A percentile compares a stretch with the other conserved stretches of the same genome.
Evolutionary conservation across 1,140 invertebrate species (phyloP).

Genomic region (Akabosia matsudoensis): DNA sequence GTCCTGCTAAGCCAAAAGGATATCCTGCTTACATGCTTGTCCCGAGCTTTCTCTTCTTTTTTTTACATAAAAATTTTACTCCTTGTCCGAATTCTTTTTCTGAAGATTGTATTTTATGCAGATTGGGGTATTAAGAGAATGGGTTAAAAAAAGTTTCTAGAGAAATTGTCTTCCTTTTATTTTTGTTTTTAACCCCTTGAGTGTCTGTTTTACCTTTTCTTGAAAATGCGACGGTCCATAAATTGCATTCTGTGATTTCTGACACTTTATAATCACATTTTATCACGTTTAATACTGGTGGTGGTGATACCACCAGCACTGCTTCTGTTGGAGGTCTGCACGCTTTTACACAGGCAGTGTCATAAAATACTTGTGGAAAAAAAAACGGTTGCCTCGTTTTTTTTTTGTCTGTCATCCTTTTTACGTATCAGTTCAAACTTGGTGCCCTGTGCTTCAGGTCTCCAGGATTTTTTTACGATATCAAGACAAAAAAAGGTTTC

Average conservation of each 20-base stretch:
- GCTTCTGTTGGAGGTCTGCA: conserved; percentile 6
- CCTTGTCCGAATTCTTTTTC: no score
- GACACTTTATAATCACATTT: conserved; percentile 24
- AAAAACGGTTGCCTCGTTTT: neutral
- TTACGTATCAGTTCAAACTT: neutral
- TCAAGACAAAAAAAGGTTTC: neutral
- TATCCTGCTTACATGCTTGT: neutral
- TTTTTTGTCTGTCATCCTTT: neutral
- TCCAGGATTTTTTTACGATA: no score
- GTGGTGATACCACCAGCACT: neutral
- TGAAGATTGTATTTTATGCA: no score
- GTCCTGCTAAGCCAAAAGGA: neutral
- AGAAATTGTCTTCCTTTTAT: no score
- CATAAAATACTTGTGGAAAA: neutral
- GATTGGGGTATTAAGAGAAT: no score
- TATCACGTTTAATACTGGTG: neutral
- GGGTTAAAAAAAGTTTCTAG: no score
- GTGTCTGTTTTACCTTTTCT: neutral
- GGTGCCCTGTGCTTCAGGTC: conserved; percentile 8
- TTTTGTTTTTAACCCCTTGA: no score
- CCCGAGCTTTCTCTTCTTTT: neutral
- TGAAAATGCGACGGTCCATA: neutral
- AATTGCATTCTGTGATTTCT: conserved; percentile 19
- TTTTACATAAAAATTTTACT: neutral
- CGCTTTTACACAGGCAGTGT: neutral